phyloP scores from a whole-genome alignment of 2,797 vertebrate species.

The Momotus momota region DNA sequence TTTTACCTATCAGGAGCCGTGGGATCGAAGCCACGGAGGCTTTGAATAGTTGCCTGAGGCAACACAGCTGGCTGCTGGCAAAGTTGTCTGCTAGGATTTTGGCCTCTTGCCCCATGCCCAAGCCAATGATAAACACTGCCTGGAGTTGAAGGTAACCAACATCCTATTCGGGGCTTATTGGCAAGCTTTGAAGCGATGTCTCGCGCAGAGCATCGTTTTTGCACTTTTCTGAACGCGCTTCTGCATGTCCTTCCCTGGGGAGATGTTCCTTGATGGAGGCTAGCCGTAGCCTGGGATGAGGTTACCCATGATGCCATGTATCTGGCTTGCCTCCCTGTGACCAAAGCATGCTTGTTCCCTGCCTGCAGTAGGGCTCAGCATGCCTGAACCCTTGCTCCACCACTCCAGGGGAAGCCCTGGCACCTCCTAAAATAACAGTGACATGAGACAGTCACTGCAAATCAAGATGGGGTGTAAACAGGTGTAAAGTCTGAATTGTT shows the following conservation, averaged over 20 bases:
- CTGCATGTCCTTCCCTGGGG: not conserved
- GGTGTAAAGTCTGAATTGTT: not conserved
- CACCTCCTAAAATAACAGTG: not conserved
- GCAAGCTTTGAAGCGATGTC: not conserved
- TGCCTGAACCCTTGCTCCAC: not conserved
- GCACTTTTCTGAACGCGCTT: not conserved
- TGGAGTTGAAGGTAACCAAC: not conserved
- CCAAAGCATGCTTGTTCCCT: accelerated
- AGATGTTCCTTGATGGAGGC: not conserved
- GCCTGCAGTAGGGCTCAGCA: not conserved
- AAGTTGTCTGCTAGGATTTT: not conserved
- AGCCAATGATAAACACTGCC: not conserved
- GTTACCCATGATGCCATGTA: not conserved
- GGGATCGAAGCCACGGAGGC: accelerated
- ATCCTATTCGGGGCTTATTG: not conserved
- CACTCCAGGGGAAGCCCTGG: accelerated
- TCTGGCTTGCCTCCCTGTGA: not conserved
- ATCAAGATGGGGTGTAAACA: not conserved
- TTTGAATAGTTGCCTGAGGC: not conserved
- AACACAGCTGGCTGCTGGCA: not conserved
- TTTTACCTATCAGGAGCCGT: not conserved
- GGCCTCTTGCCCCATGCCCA: not conserved
- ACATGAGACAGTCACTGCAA: not conserved
- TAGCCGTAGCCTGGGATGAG: not conserved
- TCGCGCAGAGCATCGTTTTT: not conserved